Conservation (phyloP, 2,888 invertebrate species). For the Dryomyza anilis region DNA sequence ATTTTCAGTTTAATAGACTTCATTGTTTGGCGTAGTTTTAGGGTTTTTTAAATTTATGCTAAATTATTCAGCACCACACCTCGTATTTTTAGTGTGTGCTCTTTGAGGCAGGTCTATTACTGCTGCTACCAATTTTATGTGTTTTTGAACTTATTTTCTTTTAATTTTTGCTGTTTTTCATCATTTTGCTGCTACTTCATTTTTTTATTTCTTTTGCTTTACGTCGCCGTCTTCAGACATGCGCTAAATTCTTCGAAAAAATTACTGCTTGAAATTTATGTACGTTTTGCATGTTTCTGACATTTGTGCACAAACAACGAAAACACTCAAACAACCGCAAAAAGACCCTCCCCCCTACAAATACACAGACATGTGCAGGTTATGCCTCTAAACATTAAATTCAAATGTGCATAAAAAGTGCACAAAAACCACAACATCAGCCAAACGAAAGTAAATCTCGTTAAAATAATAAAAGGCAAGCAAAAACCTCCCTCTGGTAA, state of each 20-base stretch:
- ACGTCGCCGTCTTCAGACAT: neutral
- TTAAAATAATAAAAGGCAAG: conserved; percentile 1
- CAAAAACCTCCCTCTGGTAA: neutral
- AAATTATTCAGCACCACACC: conserved; percentile 9
- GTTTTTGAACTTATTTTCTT: no score
- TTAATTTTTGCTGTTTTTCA: no score
- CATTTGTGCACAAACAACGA: conserved; percentile 17
- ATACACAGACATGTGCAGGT: neutral
- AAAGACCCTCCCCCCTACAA: neutral
- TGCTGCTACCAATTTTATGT: no score
- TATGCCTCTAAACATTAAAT: conserved; percentile 24
- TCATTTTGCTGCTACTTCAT: neutral
- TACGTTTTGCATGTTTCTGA: conserved; percentile 37
- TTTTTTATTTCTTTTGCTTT: neutral
- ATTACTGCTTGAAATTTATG: conserved; percentile 32
- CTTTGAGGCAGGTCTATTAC: no score
- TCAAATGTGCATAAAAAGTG: conserved; percentile 32
- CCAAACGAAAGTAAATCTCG: conserved; percentile 11
- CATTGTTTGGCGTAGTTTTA: no score
- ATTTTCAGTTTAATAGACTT: no score
- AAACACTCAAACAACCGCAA: no score
- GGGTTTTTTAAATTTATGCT: neutral
- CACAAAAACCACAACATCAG: conserved; percentile 12
- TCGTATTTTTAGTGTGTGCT: no score
- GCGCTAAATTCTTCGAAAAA: neutral